Evolutionary conservation across 2,888 invertebrate species (phyloP).

Genomic region (Coenonympha glycerion): DNA sequence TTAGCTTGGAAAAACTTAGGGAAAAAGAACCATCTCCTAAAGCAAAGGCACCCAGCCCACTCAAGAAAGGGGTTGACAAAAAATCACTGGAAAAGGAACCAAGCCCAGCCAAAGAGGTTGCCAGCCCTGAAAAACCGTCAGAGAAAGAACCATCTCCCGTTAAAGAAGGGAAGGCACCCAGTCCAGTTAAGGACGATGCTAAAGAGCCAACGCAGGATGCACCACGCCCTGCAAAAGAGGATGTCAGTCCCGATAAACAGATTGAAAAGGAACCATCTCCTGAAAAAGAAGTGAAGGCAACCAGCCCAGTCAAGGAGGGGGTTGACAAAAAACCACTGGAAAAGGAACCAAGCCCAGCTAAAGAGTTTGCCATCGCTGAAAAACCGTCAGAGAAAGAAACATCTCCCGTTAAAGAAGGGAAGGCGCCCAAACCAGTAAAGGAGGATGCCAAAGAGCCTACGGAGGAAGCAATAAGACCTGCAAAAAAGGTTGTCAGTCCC

Average conservation of each 20-base stretch:
- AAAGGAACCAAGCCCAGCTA: not conserved
- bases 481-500: too few species aligned
- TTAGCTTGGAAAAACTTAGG: not conserved
- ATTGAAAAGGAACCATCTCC: constrained; percentile 5
- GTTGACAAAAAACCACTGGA: too few species aligned
- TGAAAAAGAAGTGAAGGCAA: constrained; percentile 1
- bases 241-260: not conserved
- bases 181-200: not conserved
- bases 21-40: not conserved
- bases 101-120: constrained; percentile 11
- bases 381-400: constrained; percentile 1
- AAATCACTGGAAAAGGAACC: not conserved
- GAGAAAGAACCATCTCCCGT: constrained; percentile 16
- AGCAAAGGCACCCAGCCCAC: not conserved
- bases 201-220: constrained; percentile 4
- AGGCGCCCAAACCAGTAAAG: too few species aligned
- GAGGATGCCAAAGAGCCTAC: too few species aligned
- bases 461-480: too few species aligned
- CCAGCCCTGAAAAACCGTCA: not conserved
- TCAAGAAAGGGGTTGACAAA: constrained; percentile 10
- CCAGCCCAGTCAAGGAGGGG: not conserved
- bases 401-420: constrained; percentile 12
- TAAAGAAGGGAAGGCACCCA: constrained; percentile 11
- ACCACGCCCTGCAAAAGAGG: constrained; percentile 11
- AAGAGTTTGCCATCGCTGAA: not conserved